These are phyloP conservation scores for Cephalopachus bancanus DNA, from an alignment of 2,797 vertebrate species.

Conservation along the genomic window DNA sequence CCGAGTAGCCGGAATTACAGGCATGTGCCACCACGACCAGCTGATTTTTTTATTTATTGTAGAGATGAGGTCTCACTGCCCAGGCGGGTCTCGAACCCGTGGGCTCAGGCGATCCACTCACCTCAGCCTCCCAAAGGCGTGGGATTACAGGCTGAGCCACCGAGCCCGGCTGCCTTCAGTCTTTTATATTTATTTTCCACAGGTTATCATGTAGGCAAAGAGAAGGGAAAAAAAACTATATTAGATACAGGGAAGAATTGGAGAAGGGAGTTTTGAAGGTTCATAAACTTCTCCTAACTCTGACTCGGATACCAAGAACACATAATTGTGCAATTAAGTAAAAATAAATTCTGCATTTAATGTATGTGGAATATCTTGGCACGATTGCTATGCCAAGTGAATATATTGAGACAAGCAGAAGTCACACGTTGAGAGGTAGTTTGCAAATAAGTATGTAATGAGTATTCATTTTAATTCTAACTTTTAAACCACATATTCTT, in stretches of 20 bases:
- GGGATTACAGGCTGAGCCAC: no score
- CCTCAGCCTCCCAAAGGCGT: no score
- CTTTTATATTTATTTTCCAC: neutral
- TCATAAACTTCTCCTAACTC: neutral
- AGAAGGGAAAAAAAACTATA: no score
- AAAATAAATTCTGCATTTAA: slow-evolving; percentile 1
- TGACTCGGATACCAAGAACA: slow-evolving; percentile 21
- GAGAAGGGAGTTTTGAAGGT: neutral
- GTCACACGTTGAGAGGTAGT: neutral
- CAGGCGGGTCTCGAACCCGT: no score
- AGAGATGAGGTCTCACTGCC: no score
- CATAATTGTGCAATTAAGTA: slow-evolving; percentile 52
- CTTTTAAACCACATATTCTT: slow-evolving; percentile 49
- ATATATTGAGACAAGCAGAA: slow-evolving; percentile 66
- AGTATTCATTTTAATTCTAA: slow-evolving; percentile 27
- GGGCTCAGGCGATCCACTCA: no score
- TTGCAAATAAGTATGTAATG: slow-evolving; percentile 66
- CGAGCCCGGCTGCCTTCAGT: neutral
- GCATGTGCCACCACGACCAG: no score
- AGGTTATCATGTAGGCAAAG: neutral
- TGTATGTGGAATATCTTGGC: neutral
- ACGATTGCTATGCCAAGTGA: slow-evolving; percentile 2
- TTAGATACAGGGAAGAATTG: neutral
- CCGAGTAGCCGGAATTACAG: no score
- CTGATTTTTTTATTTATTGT: no score